Conservation (phyloP, 1,140 invertebrate species). For the Megalopta genalis region DNA sequence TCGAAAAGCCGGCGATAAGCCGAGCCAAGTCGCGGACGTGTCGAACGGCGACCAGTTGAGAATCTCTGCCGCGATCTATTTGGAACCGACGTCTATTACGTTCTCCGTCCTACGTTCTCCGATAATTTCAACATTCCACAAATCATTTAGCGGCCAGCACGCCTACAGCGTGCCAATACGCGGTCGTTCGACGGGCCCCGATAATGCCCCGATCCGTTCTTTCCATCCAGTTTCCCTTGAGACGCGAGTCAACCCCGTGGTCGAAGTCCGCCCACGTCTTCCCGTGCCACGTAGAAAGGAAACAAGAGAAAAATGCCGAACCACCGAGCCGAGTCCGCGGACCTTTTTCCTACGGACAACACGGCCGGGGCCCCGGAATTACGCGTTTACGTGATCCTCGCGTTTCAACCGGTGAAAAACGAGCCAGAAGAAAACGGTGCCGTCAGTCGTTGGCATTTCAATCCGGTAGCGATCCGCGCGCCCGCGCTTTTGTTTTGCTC, state of each 20-base stretch:
- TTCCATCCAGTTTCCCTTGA: slow-evolving; percentile 45
- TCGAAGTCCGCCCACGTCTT: slow-evolving; percentile 43
- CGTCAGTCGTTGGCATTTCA: slow-evolving; percentile 34
- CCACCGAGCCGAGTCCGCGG: no score
- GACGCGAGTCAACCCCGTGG: slow-evolving; percentile 37
- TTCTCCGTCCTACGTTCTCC: slow-evolving; percentile 27
- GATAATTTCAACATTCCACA: slow-evolving; percentile 53
- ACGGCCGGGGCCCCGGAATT: background rate
- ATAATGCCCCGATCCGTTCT: slow-evolving; percentile 36
- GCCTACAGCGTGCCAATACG: background rate
- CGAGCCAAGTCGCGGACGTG: background rate
- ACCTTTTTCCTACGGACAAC: background rate
- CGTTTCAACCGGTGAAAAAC: no score
- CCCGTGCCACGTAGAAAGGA: slow-evolving; percentile 8
- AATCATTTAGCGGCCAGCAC: slow-evolving; percentile 35
- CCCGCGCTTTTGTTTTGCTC: background rate
- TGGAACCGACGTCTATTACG: slow-evolving; percentile 27
- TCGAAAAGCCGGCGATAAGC: background rate
- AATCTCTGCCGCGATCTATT: slow-evolving; percentile 35
- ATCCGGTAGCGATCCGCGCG: slow-evolving; percentile 1
- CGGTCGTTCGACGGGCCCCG: slow-evolving; percentile 27
- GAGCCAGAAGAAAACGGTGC: background rate
- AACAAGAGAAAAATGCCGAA: background rate
- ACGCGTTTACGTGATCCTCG: slow-evolving; percentile 24
- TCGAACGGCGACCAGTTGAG: slow-evolving; percentile 5